Conservation (phyloP, 2,888 invertebrate genomes). For the Empis livida region DNA sequence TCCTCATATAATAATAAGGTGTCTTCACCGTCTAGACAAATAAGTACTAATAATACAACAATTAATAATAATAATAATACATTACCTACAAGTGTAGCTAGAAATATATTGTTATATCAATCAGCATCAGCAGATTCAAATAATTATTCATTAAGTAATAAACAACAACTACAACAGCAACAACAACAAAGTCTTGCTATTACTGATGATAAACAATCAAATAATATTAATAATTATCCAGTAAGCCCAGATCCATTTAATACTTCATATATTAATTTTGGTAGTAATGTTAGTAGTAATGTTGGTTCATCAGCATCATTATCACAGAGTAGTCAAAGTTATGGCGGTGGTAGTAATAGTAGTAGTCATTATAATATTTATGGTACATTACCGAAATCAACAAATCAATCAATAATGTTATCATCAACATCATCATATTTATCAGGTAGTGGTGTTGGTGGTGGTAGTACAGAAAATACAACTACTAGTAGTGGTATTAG, state of each 20-base stretch:
- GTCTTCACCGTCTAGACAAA: conserved; percentile 27
- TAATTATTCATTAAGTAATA: conserved; percentile 28
- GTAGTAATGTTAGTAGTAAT: conserved; percentile 1
- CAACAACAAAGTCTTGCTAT: conserved; percentile 19
- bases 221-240: conserved; percentile 1
- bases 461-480: conserved; percentile 11
- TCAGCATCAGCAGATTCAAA: conserved; percentile 16
- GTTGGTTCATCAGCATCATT: background rate
- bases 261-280: conserved; percentile 1
- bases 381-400: conserved; percentile 32
- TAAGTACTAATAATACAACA: conserved; percentile 17
- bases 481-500: conserved; percentile 33
- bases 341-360: conserved; percentile 17
- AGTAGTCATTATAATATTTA: conserved; percentile 29
- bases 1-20: conserved; percentile 15
- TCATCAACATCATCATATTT: conserved; percentile 20
- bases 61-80: conserved; percentile 12
- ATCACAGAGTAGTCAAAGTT: conserved; percentile 6
- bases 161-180: no score
- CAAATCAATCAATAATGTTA: conserved; percentile 16
- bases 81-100: conserved; percentile 19
- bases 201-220: conserved; percentile 1
- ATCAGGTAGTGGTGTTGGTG: conserved; percentile 20
- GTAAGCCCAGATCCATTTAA: conserved; percentile 21
- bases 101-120: conserved; percentile 13